Evolutionary conservation across 1,140 invertebrate genomes (phyloP).

Genomic region (Goniozus legneri): DNA sequence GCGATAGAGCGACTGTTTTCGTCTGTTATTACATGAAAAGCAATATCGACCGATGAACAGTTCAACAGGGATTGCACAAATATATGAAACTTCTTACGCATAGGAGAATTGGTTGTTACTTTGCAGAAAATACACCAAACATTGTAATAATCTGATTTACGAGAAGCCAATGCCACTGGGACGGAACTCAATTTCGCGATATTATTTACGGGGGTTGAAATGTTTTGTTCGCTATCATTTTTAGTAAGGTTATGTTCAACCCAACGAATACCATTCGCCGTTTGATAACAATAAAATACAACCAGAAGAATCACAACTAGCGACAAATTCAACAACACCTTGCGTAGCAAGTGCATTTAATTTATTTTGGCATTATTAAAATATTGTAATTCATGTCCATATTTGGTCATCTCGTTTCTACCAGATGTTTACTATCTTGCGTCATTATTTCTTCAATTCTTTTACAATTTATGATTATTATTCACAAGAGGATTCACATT

Average conservation of each 20-base stretch:
- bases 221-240: slow-evolving; percentile 17
- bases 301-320: slow-evolving; percentile 32
- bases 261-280: slow-evolving; percentile 31
- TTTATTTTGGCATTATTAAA: background rate
- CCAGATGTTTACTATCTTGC: no score
- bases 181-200: background rate
- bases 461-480: no score
- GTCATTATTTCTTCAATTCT: no score
- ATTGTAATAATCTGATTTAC: slow-evolving; percentile 32
- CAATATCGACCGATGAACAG: slow-evolving; percentile 54
- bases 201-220: slow-evolving; percentile 21
- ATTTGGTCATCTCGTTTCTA: background rate
- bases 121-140: slow-evolving; percentile 61
- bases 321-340: slow-evolving; percentile 35
- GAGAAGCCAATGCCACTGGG: background rate
- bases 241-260: slow-evolving; percentile 7
- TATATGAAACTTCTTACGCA: slow-evolving; percentile 60
- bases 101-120: slow-evolving; percentile 57
- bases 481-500: no score
- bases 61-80: slow-evolving; percentile 60
- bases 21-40: slow-evolving; percentile 70
- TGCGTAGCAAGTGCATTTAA: slow-evolving; percentile 49
- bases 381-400: background rate
- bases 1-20: slow-evolving; percentile 61
- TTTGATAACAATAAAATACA: slow-evolving; percentile 40